These are phyloP conservation scores for Chlorocebus sabaeus DNA, from an alignment of 2,113 vertebrate genomes.

Conservation along the genomic window DNA sequence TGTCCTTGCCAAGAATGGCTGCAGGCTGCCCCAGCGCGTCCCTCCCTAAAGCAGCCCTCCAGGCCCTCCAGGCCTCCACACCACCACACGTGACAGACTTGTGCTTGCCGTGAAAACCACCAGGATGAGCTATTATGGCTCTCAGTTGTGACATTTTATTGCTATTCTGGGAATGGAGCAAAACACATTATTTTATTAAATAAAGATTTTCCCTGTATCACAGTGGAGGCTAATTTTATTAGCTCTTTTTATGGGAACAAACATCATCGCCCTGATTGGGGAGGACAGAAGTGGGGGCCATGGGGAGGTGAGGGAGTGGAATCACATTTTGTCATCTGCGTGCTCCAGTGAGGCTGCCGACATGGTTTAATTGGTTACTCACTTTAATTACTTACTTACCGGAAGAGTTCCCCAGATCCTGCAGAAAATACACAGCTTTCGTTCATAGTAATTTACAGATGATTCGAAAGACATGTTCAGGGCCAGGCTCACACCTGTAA, in stretches of 20 bases:
- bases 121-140: background rate
- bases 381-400: conserved; percentile 39
- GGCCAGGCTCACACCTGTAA: too few species aligned
- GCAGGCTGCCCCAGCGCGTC: background rate
- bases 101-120: background rate
- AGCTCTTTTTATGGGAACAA: conserved; percentile 54
- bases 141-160: background rate
- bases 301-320: background rate
- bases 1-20: background rate
- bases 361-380: background rate
- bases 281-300: background rate
- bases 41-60: background rate
- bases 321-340: conserved; percentile 29
- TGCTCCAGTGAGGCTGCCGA: background rate
- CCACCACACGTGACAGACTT: background rate
- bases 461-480: background rate
- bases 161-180: conserved; percentile 17
- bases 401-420: conserved; percentile 25
- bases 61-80: background rate
- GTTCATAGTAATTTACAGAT: background rate
- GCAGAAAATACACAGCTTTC: background rate
- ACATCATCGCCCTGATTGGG: conserved; percentile 8
- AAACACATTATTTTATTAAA: conserved; percentile 68
- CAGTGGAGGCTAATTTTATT: conserved; percentile 30
- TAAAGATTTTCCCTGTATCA: conserved; percentile 56